phyloP scores from a whole-genome alignment of 2,113 vertebrate species.

The Phaethon lepturus region DNA sequence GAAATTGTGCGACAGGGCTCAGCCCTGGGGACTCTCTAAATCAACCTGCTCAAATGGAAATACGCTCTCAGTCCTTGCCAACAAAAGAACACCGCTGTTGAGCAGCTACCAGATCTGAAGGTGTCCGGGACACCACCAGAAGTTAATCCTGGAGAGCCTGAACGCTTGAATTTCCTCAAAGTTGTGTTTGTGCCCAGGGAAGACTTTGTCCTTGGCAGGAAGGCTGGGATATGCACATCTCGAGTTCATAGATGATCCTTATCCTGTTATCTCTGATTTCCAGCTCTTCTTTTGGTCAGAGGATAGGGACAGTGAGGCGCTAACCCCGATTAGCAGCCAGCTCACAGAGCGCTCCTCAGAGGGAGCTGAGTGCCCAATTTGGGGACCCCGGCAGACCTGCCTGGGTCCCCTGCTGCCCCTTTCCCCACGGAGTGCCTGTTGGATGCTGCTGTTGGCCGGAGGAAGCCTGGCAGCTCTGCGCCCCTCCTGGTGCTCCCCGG shows the following conservation, averaged over 20 bases:
- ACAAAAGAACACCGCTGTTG: not conserved
- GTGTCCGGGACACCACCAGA: not conserved
- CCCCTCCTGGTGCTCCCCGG: not conserved
- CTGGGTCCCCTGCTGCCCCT: not conserved
- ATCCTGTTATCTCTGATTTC: not conserved
- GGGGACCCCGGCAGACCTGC: not conserved
- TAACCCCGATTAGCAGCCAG: not conserved
- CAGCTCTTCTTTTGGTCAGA: not conserved
- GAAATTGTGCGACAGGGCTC: not conserved
- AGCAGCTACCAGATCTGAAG: not conserved
- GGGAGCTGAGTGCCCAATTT: not conserved
- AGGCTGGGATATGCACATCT: not conserved
- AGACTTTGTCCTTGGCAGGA: not conserved
- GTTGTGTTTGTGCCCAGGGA: not conserved
- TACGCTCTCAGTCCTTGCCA: not conserved
- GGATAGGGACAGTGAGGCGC: not conserved
- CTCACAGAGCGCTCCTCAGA: not conserved
- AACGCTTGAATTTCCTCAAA: not conserved
- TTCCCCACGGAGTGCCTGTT: not conserved
- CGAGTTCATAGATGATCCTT: not conserved
- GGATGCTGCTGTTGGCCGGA: not conserved
- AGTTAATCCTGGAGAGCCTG: not conserved
- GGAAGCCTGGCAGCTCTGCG: not conserved
- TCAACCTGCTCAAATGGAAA: not conserved
- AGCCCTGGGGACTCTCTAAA: not conserved